phyloP scores from a whole-genome alignment of 2,888 invertebrate species.

The Hydrotaea cyrtoneurina region DNA sequence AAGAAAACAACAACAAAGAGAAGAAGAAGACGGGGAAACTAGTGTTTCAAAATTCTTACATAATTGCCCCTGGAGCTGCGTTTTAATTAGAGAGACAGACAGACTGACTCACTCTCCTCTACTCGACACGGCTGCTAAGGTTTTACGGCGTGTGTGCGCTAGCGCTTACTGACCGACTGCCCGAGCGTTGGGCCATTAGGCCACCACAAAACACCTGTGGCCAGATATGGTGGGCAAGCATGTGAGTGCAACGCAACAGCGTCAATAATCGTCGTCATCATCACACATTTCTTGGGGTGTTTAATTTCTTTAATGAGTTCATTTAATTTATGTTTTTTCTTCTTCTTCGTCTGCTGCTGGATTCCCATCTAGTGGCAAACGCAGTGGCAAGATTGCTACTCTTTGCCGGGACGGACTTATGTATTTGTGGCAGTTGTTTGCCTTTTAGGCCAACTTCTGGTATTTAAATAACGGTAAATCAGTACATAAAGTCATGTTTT shows the following conservation, averaged over 20 bases:
- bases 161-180: not conserved
- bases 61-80: not conserved
- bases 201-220: constrained; percentile 1
- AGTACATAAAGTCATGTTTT: constrained; percentile 20
- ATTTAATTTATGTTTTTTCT: constrained; percentile 35
- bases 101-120: not conserved
- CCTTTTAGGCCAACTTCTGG: constrained; percentile 40
- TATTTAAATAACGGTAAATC: constrained; percentile 59
- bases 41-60: not conserved
- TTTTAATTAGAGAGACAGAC: not conserved
- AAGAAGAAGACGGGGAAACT: not conserved
- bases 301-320: constrained; percentile 55
- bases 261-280: not conserved
- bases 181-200: not conserved
- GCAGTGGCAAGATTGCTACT: not conserved
- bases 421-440: not conserved
- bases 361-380: not conserved
- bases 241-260: not conserved
- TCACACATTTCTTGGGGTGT: constrained; percentile 24
- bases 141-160: not conserved
- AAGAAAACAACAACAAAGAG: not conserved
- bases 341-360: not conserved
- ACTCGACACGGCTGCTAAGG: not conserved
- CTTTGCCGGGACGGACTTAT: not conserved
- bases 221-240: not conserved